These are phyloP conservation scores for Desmophyllum pertusum DNA, from an alignment of 92 coral and sea anemone genomes.

Conservation along the genomic window DNA sequence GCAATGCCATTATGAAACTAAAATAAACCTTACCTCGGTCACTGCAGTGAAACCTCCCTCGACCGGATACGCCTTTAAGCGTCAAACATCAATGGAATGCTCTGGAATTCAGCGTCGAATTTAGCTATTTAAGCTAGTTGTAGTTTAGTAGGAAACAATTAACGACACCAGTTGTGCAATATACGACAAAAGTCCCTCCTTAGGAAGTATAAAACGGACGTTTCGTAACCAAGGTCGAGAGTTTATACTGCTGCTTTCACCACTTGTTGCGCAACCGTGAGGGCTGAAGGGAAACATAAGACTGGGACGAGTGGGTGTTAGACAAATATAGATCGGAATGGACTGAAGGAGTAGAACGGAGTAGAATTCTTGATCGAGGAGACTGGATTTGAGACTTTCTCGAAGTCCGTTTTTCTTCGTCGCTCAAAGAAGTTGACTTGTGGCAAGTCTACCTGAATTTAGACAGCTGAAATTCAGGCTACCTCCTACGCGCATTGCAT, in stretches of 20 bases:
- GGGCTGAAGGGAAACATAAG: not conserved
- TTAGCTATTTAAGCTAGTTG: not conserved
- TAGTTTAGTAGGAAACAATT: not conserved
- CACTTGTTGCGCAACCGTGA: constrained; percentile 11
- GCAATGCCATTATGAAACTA: not conserved
- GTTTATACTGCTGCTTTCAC: not conserved
- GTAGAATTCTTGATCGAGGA: not conserved
- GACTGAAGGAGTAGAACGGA: not conserved
- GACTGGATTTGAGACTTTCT: not conserved
- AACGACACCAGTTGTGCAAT: not conserved
- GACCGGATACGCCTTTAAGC: constrained; percentile 29
- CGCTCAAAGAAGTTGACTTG: too few species aligned
- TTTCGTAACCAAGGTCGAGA: constrained; percentile 20
- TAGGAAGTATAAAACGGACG: not conserved
- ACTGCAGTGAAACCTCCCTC: not conserved
- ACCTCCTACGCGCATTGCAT: too few species aligned
- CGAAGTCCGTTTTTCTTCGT: too few species aligned
- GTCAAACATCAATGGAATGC: constrained; percentile 17
- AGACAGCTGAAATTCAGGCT: too few species aligned
- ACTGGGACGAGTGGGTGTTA: constrained; percentile 10
- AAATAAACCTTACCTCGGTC: constrained; percentile 11
- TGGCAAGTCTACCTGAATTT: too few species aligned
- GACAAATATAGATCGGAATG: not conserved
- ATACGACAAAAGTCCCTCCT: not conserved
- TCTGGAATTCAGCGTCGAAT: constrained; percentile 5